phyloP scores from a whole-genome alignment of 1,140 invertebrate species.

The Oncopodura yosiiana region DNA sequence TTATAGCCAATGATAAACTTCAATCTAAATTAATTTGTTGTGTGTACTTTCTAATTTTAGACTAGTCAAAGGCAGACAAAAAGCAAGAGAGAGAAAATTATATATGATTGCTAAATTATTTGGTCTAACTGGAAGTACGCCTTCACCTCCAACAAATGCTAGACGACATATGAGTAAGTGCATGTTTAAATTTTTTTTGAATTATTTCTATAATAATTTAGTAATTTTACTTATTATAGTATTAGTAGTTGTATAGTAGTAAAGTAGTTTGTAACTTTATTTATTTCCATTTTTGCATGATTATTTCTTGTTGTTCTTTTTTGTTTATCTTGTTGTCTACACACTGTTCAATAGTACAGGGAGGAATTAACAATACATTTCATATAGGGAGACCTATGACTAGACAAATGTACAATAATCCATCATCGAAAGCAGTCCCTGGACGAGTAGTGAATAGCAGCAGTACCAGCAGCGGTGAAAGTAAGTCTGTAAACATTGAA shows the following conservation, averaged over 20 bases:
- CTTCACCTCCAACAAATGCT: slow-evolving; percentile 25
- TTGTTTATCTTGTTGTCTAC: not conserved
- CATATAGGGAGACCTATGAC: slow-evolving; percentile 27
- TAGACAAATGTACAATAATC: no score
- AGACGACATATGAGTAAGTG: slow-evolving; percentile 17
- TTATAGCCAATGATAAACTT: not conserved
- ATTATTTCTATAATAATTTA: not conserved
- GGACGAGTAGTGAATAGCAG: not conserved
- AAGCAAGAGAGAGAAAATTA: slow-evolving; percentile 92
- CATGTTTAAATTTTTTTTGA: not conserved
- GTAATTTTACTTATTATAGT: not conserved
- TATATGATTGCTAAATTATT: slow-evolving; percentile 83
- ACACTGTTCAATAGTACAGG: not conserved
- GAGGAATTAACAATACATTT: not conserved
- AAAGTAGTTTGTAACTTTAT: not conserved
- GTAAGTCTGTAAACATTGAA: not conserved
- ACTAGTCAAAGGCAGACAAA: slow-evolving; percentile 73
- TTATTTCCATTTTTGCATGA: not conserved
- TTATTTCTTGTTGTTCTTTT: not conserved
- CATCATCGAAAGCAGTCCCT: slow-evolving; percentile 29
- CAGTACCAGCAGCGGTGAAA: not conserved
- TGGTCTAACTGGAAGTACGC: slow-evolving; percentile 52
- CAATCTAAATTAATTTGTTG: slow-evolving; percentile 5
- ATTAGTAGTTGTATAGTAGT: no score
- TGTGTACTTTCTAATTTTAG: slow-evolving; percentile 47